phyloP scores from a whole-genome alignment of 2,113 vertebrate genomes.

The Tachycineta bicolor region DNA sequence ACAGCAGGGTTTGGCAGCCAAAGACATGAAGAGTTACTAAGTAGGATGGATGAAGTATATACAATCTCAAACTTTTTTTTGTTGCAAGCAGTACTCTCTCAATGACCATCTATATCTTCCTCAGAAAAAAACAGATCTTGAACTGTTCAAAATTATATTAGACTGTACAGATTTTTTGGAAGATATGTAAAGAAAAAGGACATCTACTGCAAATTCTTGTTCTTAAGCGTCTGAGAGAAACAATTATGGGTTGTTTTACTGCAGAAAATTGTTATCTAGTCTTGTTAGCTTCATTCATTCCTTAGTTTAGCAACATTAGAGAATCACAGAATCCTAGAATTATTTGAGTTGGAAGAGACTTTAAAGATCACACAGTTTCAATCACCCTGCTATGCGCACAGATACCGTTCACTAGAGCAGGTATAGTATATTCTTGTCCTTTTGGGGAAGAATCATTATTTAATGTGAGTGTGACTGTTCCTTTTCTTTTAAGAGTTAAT shows the following conservation, averaged over 20 bases:
- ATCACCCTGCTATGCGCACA: rapidly evolving
- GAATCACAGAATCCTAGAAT: neutral
- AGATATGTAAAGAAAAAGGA: neutral
- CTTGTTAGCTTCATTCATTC: neutral
- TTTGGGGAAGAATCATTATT: neutral
- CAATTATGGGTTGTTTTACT: neutral
- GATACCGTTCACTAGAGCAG: neutral
- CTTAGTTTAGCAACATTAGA: neutral
- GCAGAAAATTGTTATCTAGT: neutral
- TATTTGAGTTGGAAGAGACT: neutral
- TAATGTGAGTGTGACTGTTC: neutral
- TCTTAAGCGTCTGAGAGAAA: neutral
- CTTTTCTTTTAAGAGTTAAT: neutral
- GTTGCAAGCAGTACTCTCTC: neutral
- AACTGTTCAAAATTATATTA: neutral
- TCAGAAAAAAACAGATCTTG: neutral
- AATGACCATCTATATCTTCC: neutral
- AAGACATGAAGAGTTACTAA: neutral
- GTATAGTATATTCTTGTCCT: neutral
- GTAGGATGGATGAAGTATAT: neutral
- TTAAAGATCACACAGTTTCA: neutral
- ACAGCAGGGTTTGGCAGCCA: neutral
- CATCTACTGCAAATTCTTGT: neutral
- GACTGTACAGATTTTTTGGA: neutral
- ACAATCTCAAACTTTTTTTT: neutral